Percentiles rank a stretch among this genome's conserved stretches.
Evolutionary conservation across 1,140 invertebrate species (phyloP).

Genomic region (Caenorhabditis brenneri): DNA sequence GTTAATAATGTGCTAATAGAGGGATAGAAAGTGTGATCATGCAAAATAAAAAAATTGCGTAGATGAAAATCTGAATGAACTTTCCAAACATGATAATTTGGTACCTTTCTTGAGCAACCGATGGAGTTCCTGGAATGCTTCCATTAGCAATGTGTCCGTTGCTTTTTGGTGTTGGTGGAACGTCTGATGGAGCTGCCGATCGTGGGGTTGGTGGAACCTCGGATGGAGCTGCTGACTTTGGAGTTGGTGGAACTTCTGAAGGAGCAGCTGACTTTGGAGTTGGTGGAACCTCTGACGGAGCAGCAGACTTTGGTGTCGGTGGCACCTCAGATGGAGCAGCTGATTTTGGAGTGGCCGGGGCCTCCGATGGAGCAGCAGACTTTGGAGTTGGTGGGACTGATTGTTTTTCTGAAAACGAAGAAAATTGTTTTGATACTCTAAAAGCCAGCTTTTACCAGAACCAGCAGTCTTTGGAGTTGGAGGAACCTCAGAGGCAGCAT

Average conservation of each 20-base stretch:
- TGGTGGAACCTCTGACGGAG: slow-evolving; percentile 27
- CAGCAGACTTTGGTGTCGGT: slow-evolving; percentile 48
- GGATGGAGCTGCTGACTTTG: slow-evolving; percentile 42
- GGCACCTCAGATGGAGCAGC: slow-evolving; percentile 44
- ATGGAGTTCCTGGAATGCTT: slow-evolving; percentile 55
- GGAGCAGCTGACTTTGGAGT: slow-evolving; percentile 52
- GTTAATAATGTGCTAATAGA: background rate
- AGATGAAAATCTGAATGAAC: no score
- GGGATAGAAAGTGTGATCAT: background rate
- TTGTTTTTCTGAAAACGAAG: background rate
- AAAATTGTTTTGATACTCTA: background rate
- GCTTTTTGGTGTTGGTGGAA: slow-evolving; percentile 54
- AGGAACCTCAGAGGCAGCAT: slow-evolving; percentile 36
- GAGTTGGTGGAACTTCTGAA: slow-evolving; percentile 37
- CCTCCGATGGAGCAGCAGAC: background rate
- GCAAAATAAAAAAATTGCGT: background rate
- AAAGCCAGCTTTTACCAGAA: background rate
- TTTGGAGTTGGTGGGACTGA: slow-evolving; percentile 29
- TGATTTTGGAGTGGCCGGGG: slow-evolving; percentile 44
- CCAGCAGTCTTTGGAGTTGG: slow-evolving; percentile 51
- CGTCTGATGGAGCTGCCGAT: slow-evolving; percentile 44
- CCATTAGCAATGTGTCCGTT: slow-evolving; percentile 52
- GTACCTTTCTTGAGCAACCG: slow-evolving; percentile 20
- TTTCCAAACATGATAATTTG: background rate
- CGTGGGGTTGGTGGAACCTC: slow-evolving; percentile 45